Evolutionary conservation across 2,113 vertebrate genomes (phyloP).

Genomic region (Scomber scombrus): DNA sequence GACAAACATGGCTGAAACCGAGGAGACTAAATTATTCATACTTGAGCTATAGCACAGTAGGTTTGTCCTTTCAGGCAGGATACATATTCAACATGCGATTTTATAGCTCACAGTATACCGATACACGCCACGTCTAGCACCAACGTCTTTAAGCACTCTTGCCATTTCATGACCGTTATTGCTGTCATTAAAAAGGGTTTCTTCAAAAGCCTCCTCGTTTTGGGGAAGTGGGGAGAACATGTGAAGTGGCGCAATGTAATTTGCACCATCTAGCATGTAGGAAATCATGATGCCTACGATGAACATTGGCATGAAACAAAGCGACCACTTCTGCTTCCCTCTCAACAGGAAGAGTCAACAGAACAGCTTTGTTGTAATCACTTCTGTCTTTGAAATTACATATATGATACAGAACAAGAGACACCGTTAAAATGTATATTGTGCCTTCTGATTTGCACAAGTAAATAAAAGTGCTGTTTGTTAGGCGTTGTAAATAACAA

Average conservation of each 20-base stretch:
- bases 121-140: neutral
- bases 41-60: neutral
- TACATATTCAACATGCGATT: neutral
- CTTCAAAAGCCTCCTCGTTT: conserved; percentile 5
- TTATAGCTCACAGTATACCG: neutral
- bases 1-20: neutral
- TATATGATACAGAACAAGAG: conserved; percentile 3
- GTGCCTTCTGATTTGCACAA: conserved; percentile 3
- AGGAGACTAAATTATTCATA: neutral
- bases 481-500: neutral
- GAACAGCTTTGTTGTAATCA: conserved; percentile 66
- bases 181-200: neutral
- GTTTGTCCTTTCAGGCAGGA: neutral
- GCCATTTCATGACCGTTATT: neutral
- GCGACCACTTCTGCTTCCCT: conserved; percentile 77
- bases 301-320: conserved; percentile 58
- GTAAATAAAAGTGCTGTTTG: neutral
- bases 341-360: conserved; percentile 58
- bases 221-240: conserved; percentile 55
- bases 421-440: neutral
- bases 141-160: neutral
- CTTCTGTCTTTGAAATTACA: conserved; percentile 69
- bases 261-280: conserved; percentile 68
- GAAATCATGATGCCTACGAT: conserved; percentile 65
- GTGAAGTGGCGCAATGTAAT: conserved; percentile 58